Evolutionary conservation across 2,888 invertebrate genomes (phyloP).

Genomic region (Oeneis ivallda): DNA sequence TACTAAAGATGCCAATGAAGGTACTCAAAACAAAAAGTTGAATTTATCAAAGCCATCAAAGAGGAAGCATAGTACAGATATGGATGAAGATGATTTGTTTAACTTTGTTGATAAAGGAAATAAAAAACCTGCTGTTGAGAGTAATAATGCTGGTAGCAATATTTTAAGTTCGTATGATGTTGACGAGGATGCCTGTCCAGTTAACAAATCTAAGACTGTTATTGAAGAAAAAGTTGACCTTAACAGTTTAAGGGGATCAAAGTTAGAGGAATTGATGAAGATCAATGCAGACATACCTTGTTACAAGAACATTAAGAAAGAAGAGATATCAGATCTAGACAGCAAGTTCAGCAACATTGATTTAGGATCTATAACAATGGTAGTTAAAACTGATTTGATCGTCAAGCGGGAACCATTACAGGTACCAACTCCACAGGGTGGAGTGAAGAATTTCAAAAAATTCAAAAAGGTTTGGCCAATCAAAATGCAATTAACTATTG

Average conservation of each 20-base stretch:
- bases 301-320: constrained; percentile 53
- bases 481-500: constrained; percentile 60
- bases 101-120: constrained; percentile 59
- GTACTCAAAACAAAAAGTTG: constrained; percentile 51
- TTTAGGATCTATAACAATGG: constrained; percentile 63
- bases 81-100: constrained; percentile 66
- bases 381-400: constrained; percentile 60
- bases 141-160: constrained; percentile 14
- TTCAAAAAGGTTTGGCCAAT: constrained; percentile 76
- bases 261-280: constrained; percentile 63
- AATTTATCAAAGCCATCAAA: constrained; percentile 63
- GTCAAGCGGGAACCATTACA: constrained; percentile 62
- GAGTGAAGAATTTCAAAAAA: constrained; percentile 67
- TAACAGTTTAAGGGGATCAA: constrained; percentile 63
- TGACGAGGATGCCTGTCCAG: constrained; percentile 13
- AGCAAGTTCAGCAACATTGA: constrained; percentile 61
- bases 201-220: constrained; percentile 16
- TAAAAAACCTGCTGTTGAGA: constrained; percentile 34
- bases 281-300: constrained; percentile 46
- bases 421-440: constrained; percentile 43
- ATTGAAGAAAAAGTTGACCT: constrained; percentile 43
- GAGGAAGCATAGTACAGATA: constrained; percentile 55
- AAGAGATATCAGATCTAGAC: constrained; percentile 59
- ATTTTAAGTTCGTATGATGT: constrained; percentile 10
- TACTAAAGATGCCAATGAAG: constrained; percentile 39